Evolutionary conservation across 2,888 invertebrate genomes (phyloP), one percentile per base, ranked within the genome.

Genomic region (Nineta flava): DNA sequence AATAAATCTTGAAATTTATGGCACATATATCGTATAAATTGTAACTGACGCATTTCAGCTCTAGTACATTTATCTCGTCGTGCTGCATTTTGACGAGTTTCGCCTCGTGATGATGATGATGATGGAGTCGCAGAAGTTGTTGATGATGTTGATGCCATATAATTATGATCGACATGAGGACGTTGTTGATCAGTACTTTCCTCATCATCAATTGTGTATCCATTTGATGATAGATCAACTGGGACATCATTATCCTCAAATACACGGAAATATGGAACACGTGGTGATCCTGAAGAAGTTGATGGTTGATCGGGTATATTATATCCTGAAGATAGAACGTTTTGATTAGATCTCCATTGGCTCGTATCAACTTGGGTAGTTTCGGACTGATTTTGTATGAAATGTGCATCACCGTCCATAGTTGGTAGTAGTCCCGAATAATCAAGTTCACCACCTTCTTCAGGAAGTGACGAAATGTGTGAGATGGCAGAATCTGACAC

Each of bases 21-120:
- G 71, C 81, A 77, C 72, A 81, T 74, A 32, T 67, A 68, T 9
- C 80, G 72, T 49, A 82, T 70, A 56, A 77, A 73, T 55, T 76
- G 74, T 57, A 81, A 64, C 53, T 68, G 68, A n/a, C 64, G 61
- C 3, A 67, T 64, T 55, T 68, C 68, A 31, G 66, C 53, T 63
- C 65, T 65, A 4, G 65, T 65, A 31, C 66, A 53, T 52, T 67
- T 65, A 35, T 63, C 57, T 54, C 65, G 65, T 16, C 66, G 65
- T 45, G 59, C 62, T 52, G 65, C 63, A 19, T 62, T 61, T 21
- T 54, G 52, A 5, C 49, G 51, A 42, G 13, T 46, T 32, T 15
- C 50, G 21, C 9, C 54, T 48, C 13, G 51, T 43, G 16, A 35
- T 7, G 26, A 34, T 15, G 38, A 35, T 6, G 45, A 43, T n/a